These are phyloP conservation scores for Criorhina ranunculi DNA, from an alignment of 2,888 invertebrate species.

Conservation along the genomic window DNA sequence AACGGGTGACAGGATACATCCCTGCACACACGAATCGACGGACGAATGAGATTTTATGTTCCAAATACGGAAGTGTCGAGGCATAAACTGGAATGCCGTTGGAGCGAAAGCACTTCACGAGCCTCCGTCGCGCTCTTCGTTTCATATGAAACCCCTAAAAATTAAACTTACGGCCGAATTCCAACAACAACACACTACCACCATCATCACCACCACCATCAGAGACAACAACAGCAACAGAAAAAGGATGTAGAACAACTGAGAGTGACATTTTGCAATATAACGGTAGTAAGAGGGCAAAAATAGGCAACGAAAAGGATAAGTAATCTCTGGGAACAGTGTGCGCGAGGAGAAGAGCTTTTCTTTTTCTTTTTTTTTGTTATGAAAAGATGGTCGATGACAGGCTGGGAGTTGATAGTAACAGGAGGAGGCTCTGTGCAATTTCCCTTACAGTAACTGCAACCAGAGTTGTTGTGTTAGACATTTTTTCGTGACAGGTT, in stretches of 20 bases:
- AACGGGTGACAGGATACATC: conserved; percentile 47
- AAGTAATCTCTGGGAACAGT: conserved; percentile 32
- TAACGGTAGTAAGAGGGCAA: conserved; percentile 37
- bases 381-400: conserved; percentile 61
- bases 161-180: conserved; percentile 61
- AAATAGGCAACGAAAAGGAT: conserved; percentile 64
- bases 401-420: conserved; percentile 45
- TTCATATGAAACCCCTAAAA: conserved; percentile 35
- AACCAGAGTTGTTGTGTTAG: conserved; percentile 28
- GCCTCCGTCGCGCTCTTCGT: conserved; percentile 66
- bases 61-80: conserved; percentile 78
- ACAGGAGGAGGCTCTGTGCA: conserved; percentile 38
- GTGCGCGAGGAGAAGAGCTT: conserved; percentile 58
- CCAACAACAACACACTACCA: conserved; percentile 48
- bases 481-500: neutral
- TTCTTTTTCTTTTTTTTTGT: conserved; percentile 43
- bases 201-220: neutral
- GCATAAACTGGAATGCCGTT: conserved; percentile 77
- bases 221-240: conserved; percentile 31
- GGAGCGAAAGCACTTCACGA: conserved; percentile 75
- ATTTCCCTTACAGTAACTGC: conserved; percentile 17
- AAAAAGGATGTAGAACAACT: conserved; percentile 60
- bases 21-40: conserved; percentile 54
- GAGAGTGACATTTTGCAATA: conserved; percentile 57
- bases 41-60: conserved; percentile 68